Conservation (phyloP, 2,888 invertebrate species). For the Ichneumon xanthorius region DNA sequence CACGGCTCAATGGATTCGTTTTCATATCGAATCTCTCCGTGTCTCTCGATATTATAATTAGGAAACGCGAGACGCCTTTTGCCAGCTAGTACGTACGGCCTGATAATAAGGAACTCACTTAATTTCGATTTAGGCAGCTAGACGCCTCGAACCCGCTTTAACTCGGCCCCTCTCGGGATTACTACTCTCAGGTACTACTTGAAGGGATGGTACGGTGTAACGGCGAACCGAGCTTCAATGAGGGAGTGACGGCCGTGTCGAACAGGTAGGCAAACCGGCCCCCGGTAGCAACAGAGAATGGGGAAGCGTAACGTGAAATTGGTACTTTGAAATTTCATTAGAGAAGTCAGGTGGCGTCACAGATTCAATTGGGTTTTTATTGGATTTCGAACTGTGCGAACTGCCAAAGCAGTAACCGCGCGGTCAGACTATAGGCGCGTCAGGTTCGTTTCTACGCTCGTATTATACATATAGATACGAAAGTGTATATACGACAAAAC, state of each 20-base stretch:
- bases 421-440: conserved; percentile 69
- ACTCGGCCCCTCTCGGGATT: not conserved
- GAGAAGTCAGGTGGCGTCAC: conserved; percentile 84
- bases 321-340: conserved; percentile 85
- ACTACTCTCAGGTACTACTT: not conserved
- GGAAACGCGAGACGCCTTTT: not conserved
- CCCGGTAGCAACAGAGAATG: conserved; percentile 66
- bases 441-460: conserved; percentile 24
- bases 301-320: conserved; percentile 82
- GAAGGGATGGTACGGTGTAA: conserved; percentile 8
- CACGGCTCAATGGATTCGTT: conserved; percentile 3
- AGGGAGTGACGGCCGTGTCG: conserved; percentile 64
- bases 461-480: conserved; percentile 13
- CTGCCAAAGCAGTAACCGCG: conserved; percentile 82
- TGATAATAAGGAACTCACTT: conserved; percentile 4
- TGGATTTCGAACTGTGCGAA: conserved; percentile 84
- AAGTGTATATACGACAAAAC: not conserved
- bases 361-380: conserved; percentile 85
- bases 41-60: conserved; percentile 16
- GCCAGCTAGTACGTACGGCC: not conserved
- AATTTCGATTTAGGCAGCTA: conserved; percentile 9
- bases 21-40: not conserved
- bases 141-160: conserved; percentile 3
- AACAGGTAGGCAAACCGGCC: conserved; percentile 70
- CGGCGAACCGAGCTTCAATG: conserved; percentile 1